Evolutionary conservation across 35 echinoderm and acorn worm species (phyloP).

Genomic region (Patiria miniata): DNA sequence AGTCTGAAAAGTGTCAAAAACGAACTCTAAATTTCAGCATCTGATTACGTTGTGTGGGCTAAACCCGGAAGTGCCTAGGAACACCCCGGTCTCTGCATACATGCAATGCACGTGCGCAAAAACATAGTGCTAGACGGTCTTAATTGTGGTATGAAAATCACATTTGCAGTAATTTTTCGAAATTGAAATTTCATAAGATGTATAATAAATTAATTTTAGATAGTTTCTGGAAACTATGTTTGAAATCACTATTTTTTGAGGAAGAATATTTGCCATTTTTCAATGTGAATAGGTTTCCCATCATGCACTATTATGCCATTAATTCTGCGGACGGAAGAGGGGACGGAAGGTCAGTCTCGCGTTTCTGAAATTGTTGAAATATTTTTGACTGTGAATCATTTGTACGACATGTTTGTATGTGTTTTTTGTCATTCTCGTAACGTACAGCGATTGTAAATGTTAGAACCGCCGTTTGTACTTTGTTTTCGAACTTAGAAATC

Average conservation of each 20-base stretch:
- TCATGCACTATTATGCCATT: not conserved
- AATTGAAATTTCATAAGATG: not conserved
- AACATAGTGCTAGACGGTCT: not conserved
- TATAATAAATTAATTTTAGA: not conserved
- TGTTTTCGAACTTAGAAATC: too few species aligned
- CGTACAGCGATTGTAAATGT: too few species aligned
- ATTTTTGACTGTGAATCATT: slow-evolving; percentile 3
- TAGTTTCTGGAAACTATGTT: not conserved
- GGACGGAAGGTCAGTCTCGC: slow-evolving; percentile 13
- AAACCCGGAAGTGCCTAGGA: slow-evolving; percentile 60
- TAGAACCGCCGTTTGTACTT: too few species aligned
- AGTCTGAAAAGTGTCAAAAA: slow-evolving; percentile 15
- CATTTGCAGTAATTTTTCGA: not conserved
- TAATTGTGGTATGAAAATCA: too few species aligned
- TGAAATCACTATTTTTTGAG: not conserved
- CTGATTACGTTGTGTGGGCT: slow-evolving; percentile 18
- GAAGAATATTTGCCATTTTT: not conserved
- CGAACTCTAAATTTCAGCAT: not conserved
- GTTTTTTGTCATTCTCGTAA: too few species aligned
- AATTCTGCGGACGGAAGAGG: not conserved
- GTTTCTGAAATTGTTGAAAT: slow-evolving; percentile 23
- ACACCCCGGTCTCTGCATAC: slow-evolving; percentile 4
- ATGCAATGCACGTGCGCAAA: not conserved
- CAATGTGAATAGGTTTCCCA: not conserved
- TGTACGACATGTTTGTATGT: not conserved